Evolutionary conservation across 2,113 vertebrate species (phyloP).

Genomic region (Eublepharis macularius): DNA sequence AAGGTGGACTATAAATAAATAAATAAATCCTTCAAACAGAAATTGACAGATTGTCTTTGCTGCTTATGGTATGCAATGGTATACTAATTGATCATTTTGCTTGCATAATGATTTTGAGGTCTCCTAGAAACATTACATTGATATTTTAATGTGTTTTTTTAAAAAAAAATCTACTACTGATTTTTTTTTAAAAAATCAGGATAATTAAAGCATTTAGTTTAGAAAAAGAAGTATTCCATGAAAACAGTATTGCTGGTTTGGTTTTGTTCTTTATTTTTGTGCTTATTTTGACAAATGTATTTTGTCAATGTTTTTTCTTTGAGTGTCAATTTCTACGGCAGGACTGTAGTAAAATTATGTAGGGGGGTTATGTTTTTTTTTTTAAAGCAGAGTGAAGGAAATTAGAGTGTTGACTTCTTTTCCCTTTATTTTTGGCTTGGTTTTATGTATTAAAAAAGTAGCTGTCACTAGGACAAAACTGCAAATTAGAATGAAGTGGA

Average conservation of each 20-base stretch:
- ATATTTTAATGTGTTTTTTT: background rate
- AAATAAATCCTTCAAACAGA: background rate
- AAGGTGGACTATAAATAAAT: background rate
- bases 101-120: background rate
- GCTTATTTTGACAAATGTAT: constrained; percentile 54
- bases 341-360: constrained; percentile 57
- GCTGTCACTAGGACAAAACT: constrained; percentile 17
- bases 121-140: background rate
- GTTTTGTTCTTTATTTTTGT: constrained; percentile 51
- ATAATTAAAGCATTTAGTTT: constrained; percentile 59
- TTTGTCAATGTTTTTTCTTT: constrained; percentile 33
- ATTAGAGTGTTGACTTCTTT: constrained; percentile 41
- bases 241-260: constrained; percentile 40
- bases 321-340: constrained; percentile 31
- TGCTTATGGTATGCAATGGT: background rate
- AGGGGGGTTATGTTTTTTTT: constrained; percentile 54
- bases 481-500: constrained; percentile 39
- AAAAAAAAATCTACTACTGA: too few relatives aligned
- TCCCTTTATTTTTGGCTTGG: constrained; percentile 29
- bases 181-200: constrained; percentile 20
- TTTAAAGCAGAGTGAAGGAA: constrained; percentile 57
- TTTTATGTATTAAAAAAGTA: constrained; percentile 49
- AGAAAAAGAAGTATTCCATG: constrained; percentile 47
- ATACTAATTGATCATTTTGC: background rate
- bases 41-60: background rate